Percentiles rank a stretch among this genome's conserved stretches.
Conservation (phyloP, 2,888 invertebrate species). For the Brachycybe producta region DNA sequence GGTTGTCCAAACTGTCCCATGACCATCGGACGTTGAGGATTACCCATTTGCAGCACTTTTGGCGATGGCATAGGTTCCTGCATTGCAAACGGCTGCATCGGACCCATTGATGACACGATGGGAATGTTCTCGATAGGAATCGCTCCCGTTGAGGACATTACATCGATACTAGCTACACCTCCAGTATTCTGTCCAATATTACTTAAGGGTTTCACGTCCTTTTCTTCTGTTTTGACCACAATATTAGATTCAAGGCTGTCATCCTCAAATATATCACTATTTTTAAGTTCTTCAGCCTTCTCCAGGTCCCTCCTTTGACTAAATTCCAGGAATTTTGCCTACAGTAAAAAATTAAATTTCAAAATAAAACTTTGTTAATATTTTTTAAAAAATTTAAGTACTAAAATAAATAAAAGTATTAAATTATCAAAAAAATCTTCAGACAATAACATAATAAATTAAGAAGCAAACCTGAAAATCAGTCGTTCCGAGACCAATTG, state of each 20-base stretch:
- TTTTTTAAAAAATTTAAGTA: background rate
- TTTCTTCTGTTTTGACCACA: slow-evolving; percentile 14
- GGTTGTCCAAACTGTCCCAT: slow-evolving; percentile 19
- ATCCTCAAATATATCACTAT: slow-evolving; percentile 19
- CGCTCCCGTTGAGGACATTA: background rate
- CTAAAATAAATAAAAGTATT: background rate
- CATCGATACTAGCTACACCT: too few species aligned
- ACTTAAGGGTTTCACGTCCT: slow-evolving; percentile 17
- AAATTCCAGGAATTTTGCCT: slow-evolving; percentile 34
- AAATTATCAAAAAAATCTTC: background rate
- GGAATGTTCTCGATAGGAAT: background rate
- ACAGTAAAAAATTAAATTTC: slow-evolving; percentile 26
- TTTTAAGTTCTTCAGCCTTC: slow-evolving; percentile 19
- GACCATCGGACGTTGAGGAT: background rate
- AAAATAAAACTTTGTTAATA: background rate
- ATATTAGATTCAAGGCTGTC: slow-evolving; percentile 17
- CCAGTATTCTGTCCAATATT: too few species aligned
- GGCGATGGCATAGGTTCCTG: slow-evolving; percentile 2
- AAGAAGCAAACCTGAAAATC: slow-evolving; percentile 11
- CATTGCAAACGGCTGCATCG: too few species aligned
- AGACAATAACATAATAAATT: background rate
- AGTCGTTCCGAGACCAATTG: background rate
- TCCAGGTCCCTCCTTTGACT: slow-evolving; percentile 26
- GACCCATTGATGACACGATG: background rate
- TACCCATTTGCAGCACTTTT: background rate